Conservation (phyloP, 2,888 invertebrate species). For the Rambutsinella grinnellia region DNA sequence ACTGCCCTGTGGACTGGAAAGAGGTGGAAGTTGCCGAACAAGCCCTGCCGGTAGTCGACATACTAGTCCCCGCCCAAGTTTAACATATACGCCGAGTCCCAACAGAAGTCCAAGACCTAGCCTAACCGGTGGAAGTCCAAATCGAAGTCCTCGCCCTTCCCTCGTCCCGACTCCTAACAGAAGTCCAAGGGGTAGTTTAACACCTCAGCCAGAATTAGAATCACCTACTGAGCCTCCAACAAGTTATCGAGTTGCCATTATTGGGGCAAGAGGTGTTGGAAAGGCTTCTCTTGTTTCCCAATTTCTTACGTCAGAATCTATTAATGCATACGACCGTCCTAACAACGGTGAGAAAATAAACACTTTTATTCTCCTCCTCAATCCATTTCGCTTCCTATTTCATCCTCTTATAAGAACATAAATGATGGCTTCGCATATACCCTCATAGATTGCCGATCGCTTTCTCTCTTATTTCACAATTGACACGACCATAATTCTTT, state of each 20-base stretch:
- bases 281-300: conserved; percentile 89
- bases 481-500: conserved; percentile 25
- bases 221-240: conserved; percentile 66
- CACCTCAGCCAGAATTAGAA: no score
- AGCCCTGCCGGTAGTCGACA: conserved; percentile 66
- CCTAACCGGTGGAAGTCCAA: conserved; percentile 69
- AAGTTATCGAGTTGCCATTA: conserved; percentile 79
- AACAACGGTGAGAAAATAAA: conserved; percentile 75
- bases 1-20: conserved; percentile 47
- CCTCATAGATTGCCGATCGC: not conserved
- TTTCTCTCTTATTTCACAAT: conserved; percentile 18
- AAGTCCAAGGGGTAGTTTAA: no score
- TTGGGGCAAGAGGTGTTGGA: conserved; percentile 85
- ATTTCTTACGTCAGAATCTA: conserved; percentile 92
- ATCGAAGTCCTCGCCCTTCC: conserved; percentile 69
- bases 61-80: conserved; percentile 66
- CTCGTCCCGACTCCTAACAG: conserved; percentile 49
- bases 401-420: not conserved
- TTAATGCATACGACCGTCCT: conserved; percentile 91
- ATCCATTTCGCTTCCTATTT: conserved; percentile 4
- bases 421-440: not conserved
- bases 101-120: conserved; percentile 68
- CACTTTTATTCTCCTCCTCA: no score
- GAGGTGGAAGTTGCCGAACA: conserved; percentile 69
- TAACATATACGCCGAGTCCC: conserved; percentile 40